Evolutionary conservation across 2,888 invertebrate genomes (phyloP).

Genomic region (Terebella lapidaria): DNA sequence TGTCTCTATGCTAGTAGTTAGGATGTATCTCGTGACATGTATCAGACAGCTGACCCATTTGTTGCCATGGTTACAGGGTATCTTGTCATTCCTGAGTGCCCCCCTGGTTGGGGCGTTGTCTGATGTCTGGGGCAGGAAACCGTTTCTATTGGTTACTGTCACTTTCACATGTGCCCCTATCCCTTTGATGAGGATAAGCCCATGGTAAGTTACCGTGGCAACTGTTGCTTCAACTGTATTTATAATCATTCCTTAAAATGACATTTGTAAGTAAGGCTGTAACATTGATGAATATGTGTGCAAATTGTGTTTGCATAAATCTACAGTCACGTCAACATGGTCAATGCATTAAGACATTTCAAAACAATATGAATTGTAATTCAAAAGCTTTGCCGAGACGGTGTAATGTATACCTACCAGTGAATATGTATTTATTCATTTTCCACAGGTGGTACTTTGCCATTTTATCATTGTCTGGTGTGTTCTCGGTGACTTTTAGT

Average conservation of each 20-base stretch:
- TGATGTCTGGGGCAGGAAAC: constrained; percentile 97
- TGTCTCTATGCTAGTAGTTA: too few relatives aligned
- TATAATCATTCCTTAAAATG: too few relatives aligned
- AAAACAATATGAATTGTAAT: too few relatives aligned
- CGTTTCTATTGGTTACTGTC: constrained; percentile 71
- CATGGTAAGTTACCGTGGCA: constrained; percentile 63
- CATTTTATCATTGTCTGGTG: constrained; percentile 96
- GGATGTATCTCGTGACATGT: too few relatives aligned
- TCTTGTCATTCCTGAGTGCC: constrained; percentile 94
- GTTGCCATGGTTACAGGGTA: constrained; percentile 71
- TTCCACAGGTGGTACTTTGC: constrained; percentile 89
- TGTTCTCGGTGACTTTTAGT: constrained; percentile 98
- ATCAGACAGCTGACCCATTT: too few relatives aligned
- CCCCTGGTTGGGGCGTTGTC: constrained; percentile 95
- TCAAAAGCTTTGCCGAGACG: too few relatives aligned
- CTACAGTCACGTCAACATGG: too few relatives aligned
- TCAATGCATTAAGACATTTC: too few relatives aligned
- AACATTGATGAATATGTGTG: constrained; percentile 97
- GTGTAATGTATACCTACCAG: too few relatives aligned
- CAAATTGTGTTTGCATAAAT: too few relatives aligned
- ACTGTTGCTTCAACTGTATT: too few relatives aligned
- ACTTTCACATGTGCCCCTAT: constrained; percentile 99
- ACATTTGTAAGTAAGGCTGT: too few relatives aligned
- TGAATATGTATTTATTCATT: neutral
- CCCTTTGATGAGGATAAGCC: constrained; percentile 97